Conservation (phyloP, 2,888 invertebrate genomes). For the Acanthosepion lycidas region DNA sequence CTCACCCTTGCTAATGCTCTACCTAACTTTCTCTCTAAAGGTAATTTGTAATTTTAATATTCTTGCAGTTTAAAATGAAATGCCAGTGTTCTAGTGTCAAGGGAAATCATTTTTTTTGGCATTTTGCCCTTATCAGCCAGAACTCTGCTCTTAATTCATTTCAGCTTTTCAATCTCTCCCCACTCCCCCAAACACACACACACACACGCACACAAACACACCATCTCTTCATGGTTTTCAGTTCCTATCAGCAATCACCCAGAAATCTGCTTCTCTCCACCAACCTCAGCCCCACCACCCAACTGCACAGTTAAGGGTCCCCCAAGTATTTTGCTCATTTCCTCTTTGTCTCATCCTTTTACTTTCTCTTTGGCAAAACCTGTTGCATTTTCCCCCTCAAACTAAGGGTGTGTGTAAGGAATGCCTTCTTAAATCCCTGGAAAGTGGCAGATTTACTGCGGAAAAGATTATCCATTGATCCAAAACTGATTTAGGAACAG, state of each 20-base stretch:
- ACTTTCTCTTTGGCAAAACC: background rate
- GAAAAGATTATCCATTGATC: constrained; percentile 33
- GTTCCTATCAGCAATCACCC: background rate
- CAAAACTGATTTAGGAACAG: background rate
- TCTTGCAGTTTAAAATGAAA: background rate
- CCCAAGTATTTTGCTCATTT: background rate
- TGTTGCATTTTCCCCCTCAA: background rate
- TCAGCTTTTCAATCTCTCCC: background rate
- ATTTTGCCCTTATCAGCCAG: background rate
- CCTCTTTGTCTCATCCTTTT: background rate
- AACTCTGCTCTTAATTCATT: background rate
- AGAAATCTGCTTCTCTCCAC: background rate
- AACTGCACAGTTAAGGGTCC: background rate
- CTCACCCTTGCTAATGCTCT: background rate
- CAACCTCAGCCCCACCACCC: no score
- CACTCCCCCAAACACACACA: no score
- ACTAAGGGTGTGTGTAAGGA: background rate
- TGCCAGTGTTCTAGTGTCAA: background rate
- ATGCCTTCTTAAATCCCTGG: background rate
- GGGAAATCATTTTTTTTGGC: background rate
- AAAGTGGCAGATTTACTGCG: background rate
- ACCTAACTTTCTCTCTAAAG: background rate
- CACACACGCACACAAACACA: no score
- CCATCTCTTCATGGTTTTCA: background rate
- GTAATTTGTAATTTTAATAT: background rate